Percentiles rank a stretch among this genome's conserved stretches.
Evolutionary conservation across 2,888 invertebrate genomes (phyloP).

Genomic region (Entomobrya proxima): DNA sequence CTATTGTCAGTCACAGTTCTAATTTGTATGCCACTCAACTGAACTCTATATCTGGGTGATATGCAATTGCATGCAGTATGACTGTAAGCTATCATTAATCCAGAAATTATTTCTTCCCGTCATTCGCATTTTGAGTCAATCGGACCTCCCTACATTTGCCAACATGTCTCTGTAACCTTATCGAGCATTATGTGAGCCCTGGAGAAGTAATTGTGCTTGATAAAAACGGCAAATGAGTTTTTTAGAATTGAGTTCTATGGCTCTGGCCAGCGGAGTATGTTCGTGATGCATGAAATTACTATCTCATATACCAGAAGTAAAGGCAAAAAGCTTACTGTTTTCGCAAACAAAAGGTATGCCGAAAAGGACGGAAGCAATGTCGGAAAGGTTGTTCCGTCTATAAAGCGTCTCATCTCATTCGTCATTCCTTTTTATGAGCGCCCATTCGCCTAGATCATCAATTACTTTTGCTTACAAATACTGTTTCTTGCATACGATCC

Average conservation of each 20-base stretch:
- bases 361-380: not conserved
- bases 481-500: not conserved
- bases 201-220: not conserved
- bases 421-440: constrained; percentile 50
- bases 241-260: constrained; percentile 16
- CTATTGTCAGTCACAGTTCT: not conserved
- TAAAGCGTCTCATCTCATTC: constrained; percentile 42
- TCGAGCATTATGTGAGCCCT: not conserved
- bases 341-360: constrained; percentile 1
- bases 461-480: constrained; percentile 6
- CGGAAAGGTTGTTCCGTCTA: constrained; percentile 8
- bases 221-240: constrained; percentile 18
- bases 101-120: not conserved
- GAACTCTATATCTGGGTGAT: not conserved
- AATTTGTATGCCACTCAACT: constrained; percentile 35
- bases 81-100: constrained; percentile 5
- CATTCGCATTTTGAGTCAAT: constrained; percentile 18
- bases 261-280: not conserved
- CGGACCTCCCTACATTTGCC: not conserved
- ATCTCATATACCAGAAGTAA: not conserved
- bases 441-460: constrained; percentile 38
- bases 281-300: constrained; percentile 35
- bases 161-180: not conserved
- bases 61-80: not conserved
- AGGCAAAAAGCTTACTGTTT: not conserved